A percentile compares a stretch with the other conserved stretches of the same genome.
These are phyloP conservation scores for Heliconius congener DNA, from an alignment of 1,140 invertebrate species.

Conservation along the genomic window DNA sequence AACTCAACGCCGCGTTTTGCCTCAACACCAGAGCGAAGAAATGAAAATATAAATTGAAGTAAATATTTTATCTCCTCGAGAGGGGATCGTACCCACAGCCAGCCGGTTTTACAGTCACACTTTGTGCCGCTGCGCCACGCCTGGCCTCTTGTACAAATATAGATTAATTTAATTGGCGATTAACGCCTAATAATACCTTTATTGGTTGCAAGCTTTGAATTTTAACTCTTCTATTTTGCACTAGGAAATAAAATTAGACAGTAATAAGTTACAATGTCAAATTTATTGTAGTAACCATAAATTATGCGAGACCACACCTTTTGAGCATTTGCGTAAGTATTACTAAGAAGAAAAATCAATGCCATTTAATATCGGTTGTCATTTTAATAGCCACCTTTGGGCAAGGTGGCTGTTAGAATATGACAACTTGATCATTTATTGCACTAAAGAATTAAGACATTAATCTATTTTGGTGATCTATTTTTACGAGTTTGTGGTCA, in stretches of 20 bases:
- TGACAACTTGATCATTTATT: conserved; percentile 10
- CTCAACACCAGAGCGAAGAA: too few species aligned
- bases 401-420: background rate
- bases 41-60: too few species aligned
- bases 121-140: too few species aligned
- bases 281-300: background rate
- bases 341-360: conserved; percentile 6
- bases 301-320: background rate
- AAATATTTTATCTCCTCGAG: too few species aligned
- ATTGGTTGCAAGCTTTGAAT: background rate
- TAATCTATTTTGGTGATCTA: conserved; percentile 4
- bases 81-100: too few species aligned
- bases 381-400: conserved; percentile 11
- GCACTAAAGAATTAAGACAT: conserved; percentile 11
- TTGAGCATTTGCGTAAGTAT: conserved; percentile 1
- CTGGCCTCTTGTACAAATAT: too few species aligned
- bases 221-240: background rate
- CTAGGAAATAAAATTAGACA: background rate
- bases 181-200: background rate
- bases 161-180: background rate
- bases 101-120: too few species aligned
- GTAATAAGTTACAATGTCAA: conserved; percentile 7
- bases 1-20: too few species aligned
- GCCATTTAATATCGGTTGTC: conserved; percentile 6
- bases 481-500: background rate